Evolutionary conservation across 2,888 invertebrate species (phyloP).

Genomic region (Ichneumon xanthorius): DNA sequence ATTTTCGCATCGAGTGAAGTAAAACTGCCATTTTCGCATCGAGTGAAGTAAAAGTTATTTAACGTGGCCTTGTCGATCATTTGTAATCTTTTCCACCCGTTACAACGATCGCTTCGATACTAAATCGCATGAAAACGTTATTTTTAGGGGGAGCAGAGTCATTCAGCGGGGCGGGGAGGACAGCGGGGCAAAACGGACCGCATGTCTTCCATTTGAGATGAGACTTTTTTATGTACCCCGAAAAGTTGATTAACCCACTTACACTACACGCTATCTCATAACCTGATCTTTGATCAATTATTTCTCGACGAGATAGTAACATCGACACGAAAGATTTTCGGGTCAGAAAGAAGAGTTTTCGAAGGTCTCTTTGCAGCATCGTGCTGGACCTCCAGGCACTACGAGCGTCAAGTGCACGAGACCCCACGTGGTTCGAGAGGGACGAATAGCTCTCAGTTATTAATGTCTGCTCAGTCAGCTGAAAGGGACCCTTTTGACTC

Average conservation of each 20-base stretch:
- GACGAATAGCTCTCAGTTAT: constrained; percentile 63
- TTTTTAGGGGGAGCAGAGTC: neutral
- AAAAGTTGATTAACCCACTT: too few relatives aligned
- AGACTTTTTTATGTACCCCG: too few relatives aligned
- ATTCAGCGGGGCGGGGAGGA: neutral
- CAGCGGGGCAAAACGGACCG: too few relatives aligned
- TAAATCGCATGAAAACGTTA: constrained; percentile 1
- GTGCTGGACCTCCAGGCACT: constrained; percentile 33
- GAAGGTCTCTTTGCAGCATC: constrained; percentile 31
- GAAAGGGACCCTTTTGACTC: constrained; percentile 63
- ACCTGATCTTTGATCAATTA: constrained; percentile 5
- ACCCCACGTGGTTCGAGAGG: constrained; percentile 52
- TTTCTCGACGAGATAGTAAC: neutral
- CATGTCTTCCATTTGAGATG: too few relatives aligned
- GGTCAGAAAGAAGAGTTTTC: constrained; percentile 10
- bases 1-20: too few relatives aligned
- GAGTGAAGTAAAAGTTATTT: too few relatives aligned
- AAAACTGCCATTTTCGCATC: too few relatives aligned
- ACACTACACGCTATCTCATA: neutral
- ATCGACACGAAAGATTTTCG: constrained; percentile 9
- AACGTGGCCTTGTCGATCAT: neutral
- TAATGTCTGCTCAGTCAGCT: constrained; percentile 65
- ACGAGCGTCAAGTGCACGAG: constrained; percentile 53
- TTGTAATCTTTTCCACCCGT: neutral
- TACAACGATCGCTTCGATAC: neutral